Base-by-base conservation (phyloP, 2,113 vertebrate species). In the Chloropsis hardwickii region DNA sequence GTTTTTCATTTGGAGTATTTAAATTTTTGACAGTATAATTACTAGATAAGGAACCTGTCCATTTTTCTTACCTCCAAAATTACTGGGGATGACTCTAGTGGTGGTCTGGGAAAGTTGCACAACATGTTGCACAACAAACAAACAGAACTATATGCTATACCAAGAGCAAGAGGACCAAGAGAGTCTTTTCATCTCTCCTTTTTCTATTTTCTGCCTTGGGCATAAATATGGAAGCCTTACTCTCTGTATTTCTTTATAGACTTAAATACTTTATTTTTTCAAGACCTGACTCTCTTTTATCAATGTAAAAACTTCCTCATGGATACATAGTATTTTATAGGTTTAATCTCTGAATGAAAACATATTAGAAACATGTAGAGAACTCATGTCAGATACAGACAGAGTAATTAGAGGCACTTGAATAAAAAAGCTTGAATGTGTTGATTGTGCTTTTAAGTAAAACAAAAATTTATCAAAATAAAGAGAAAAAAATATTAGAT, bases 91-190 rank as follows among this genome's bases (percentile, higher is more conserved):
- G 9, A 73, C 33, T 66, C 21, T 17, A 64, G 5, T 27, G 35
- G 11, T 25, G 9, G 57, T 67, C 11, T 39, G 24, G 15, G 33
- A 10, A 69, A 79, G 29, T 5, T 79, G n/a, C n/a, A n/a, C n/a
- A n/a, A n/a, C n/a, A n/a, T n/a, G n/a, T n/a, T n/a, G n/a, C n/a
- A n/a, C n/a, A n/a, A n/a, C n/a, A n/a, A n/a, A n/a, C n/a, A n/a
- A n/a, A n/a, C 6, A 81, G 10, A 73, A 33, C 11, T 60, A 19
- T 1, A 0, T 33, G 7, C 8, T 19, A 5, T 21, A 60, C 4
- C 8, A 50, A 23, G 5, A 35, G 24, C 60, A 35, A 42, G 37
- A 42, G 60, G 48, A 64, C 19, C 31, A 35, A 64, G 14, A n/a
- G 6, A 64, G 5, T n/a, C 29, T 5, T 82, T 58, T 76, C 23